Conservation (phyloP, 1,140 invertebrate genomes). For the Sycobia sp. region DNA sequence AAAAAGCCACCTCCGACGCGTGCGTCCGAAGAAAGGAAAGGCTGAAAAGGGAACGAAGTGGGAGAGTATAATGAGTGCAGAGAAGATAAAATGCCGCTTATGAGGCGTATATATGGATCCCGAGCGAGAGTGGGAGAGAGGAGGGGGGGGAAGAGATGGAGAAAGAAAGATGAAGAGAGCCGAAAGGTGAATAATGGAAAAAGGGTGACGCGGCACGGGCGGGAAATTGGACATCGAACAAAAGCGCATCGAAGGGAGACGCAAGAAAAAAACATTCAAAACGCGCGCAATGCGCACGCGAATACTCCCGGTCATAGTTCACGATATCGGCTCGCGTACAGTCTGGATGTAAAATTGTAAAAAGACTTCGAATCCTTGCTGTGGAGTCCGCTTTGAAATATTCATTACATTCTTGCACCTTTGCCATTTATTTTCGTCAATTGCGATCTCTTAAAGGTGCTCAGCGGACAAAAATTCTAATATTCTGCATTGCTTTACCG, state of each 20-base stretch:
- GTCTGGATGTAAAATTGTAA: background rate
- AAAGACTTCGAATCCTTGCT: no score
- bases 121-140: background rate
- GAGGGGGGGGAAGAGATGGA: background rate
- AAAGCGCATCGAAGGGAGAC: background rate
- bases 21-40: background rate
- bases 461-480: no score
- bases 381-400: no score
- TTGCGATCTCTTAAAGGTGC: no score
- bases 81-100: background rate
- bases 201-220: slow-evolving; percentile 1
- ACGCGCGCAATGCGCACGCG: background rate
- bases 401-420: no score
- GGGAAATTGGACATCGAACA: slow-evolving; percentile 10
- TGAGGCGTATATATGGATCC: background rate
- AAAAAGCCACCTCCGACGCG: slow-evolving; percentile 1
- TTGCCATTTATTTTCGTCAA: no score
- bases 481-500: no score
- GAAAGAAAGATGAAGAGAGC: no score
- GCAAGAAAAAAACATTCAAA: slow-evolving; percentile 7
- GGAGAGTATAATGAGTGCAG: background rate
- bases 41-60: background rate
- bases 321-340: background rate
- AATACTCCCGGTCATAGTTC: background rate
- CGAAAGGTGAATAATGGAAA: no score